Evolutionary conservation across 2,113 vertebrate genomes (phyloP), one percentile per base, ranked within the genome.

Genomic region (Anthoscopus minutus): DNA sequence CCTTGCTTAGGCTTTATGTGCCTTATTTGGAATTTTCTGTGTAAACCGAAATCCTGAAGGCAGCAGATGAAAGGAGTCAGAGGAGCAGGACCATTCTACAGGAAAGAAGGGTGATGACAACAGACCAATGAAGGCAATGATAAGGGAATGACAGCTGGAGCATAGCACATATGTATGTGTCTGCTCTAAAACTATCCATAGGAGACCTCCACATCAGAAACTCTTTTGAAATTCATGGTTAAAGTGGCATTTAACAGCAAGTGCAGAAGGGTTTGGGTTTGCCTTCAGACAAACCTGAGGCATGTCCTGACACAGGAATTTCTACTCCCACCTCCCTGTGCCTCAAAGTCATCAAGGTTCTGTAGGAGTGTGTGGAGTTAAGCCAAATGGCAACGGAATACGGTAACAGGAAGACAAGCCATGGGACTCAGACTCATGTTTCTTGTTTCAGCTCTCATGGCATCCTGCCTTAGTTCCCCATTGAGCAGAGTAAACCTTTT

Each of bases 91-190:
- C 44, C n/a, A 31, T 51, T n/a, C 31, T 61, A 33, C 11, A 33
- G 47, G 60, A 51, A 31, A 89, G 30, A 84, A 77, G 64, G 31
- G 6, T 47, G 35, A 37, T 5, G 15, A 70, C 3, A 35, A 22
- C 17, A 58, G 42, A 42, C 1, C 27, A 31, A 0, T 51, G 15
- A 40, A 62, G 27, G 25, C 0, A 58, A 42, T 12, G 15, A 31
- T 33, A 66, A 73, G 60, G 15, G 50, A 78, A 22, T 35, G n/a
- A 48, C 12, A 83, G 13, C 15, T 6, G 6, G 31, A 33, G 74
- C 54, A 58, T 13, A 66, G 28, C 47, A 89, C 73, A 33, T 31
- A 25, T 19, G 10, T 18, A 7, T 17, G 4, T 78, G 20, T 28
- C 21, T 81, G 14, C 38, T 64, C 35, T 48, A 11, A 60, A 77